Evolutionary conservation across 2,888 invertebrate genomes (phyloP).

Genomic region (Drosophila subsilvestris): DNA sequence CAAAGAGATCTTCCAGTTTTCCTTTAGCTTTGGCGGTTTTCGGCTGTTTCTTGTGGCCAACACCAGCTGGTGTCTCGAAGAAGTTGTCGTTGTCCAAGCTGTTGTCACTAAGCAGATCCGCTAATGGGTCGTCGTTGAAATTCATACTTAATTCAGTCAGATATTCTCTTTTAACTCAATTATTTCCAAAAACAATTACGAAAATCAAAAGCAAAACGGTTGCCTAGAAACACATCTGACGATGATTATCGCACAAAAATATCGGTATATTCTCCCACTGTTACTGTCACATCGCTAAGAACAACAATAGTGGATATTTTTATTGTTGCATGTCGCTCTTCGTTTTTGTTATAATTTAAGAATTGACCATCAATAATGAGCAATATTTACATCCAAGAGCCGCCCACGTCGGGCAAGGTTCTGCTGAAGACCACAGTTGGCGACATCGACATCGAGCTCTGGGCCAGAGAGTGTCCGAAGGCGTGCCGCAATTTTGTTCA

Average conservation of each 20-base stretch:
- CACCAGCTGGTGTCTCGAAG: slow-evolving; percentile 85
- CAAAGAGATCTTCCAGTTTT: slow-evolving; percentile 83
- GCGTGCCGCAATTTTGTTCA: slow-evolving; percentile 95
- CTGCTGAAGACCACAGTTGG: slow-evolving; percentile 96
- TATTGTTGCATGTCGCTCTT: neutral
- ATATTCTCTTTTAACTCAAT: neutral
- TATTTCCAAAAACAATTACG: neutral
- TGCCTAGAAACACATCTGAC: slow-evolving; percentile 58
- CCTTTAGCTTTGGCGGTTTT: slow-evolving; percentile 58
- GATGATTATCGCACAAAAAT: neutral
- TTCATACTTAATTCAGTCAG: slow-evolving; percentile 85
- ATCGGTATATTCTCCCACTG: neutral
- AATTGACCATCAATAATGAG: slow-evolving; percentile 89
- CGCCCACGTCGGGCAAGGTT: slow-evolving; percentile 97
- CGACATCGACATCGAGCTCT: slow-evolving; percentile 98
- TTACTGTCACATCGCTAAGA: neutral
- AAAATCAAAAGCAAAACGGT: slow-evolving; percentile 40
- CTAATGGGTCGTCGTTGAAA: slow-evolving; percentile 87
- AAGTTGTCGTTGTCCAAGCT: slow-evolving; percentile 90
- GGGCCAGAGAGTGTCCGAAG: slow-evolving; percentile 98
- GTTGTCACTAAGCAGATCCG: slow-evolving; percentile 87
- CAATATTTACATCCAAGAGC: slow-evolving; percentile 98
- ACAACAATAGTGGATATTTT: neutral
- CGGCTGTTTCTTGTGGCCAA: slow-evolving; percentile 46
- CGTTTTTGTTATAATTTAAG: neutral